Evolutionary conservation across 2,797 vertebrate genomes (phyloP), one percentile per base, ranked within the genome.

Genomic region (Gallinago solitaria): DNA sequence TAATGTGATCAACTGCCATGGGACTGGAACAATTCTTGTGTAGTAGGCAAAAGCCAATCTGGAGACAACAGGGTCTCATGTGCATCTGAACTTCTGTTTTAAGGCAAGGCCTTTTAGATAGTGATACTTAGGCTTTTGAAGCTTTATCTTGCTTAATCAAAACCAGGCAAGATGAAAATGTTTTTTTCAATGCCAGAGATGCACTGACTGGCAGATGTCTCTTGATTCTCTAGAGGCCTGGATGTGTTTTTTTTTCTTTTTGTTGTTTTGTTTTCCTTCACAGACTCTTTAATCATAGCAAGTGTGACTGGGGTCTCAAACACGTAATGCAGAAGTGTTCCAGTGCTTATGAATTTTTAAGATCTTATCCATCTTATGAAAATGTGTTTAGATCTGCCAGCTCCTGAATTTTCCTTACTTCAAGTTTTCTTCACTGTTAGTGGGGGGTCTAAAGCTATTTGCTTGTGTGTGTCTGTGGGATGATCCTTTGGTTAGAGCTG

Each of bases 261-360:
- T 27, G 3, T 83, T 93, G 35, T 85, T 64, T 86, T 95, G 54
- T 91, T 95, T 87, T 94, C 50, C 90, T 68, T 89, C 68, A 27
- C 45, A 79, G 59, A 33, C n/a, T 90, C 88, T 96, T 97, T 96
- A 89, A 96, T 96, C 93, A 82, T 63, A 56, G 16, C 43, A 69
- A 92, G 48, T 90, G 83, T 90, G 89, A 84, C 57, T 94, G 50
- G 48, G 65, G 39, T 90, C 83, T 94, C 47, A 56, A 89, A 76
- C 43, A 65, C 3, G 5, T 83, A 74, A 69, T 76, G 78, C 28
- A 89, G 37, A 89, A 75, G 35, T 82, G 47, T 89, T 96, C 92
- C 90, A 96, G 43, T 79, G 86, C 63, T 83, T 76, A 89, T 10
- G 80, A 79, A 79, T 93, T 81, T 60, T 76, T 84, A 79, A 96